phyloP scores from a whole-genome alignment of 1,140 invertebrate genomes.

The Colletes gigas region DNA sequence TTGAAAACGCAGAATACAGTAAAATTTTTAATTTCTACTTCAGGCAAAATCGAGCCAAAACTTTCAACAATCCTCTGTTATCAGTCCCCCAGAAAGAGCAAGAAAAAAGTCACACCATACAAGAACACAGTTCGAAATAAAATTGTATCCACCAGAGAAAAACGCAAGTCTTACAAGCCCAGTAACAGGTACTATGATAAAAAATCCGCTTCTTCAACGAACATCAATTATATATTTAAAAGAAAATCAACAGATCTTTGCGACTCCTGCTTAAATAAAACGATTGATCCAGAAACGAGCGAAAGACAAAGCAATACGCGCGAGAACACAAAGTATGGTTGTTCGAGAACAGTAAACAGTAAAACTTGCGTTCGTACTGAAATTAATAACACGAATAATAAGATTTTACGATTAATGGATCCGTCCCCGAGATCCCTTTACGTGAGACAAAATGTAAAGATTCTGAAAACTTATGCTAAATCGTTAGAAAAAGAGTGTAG shows the following conservation, averaged over 20 bases:
- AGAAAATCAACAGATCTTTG: slow-evolving; percentile 1
- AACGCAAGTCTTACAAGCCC: slow-evolving; percentile 66
- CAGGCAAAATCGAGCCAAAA: slow-evolving; percentile 64
- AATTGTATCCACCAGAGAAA: slow-evolving; percentile 55
- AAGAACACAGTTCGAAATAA: slow-evolving; percentile 33
- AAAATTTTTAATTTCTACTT: slow-evolving; percentile 7
- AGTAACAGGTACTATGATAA: slow-evolving; percentile 69
- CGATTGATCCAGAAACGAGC: neutral
- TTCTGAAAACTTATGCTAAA: slow-evolving; percentile 40
- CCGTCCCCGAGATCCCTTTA: slow-evolving; percentile 54
- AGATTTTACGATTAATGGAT: slow-evolving; percentile 47
- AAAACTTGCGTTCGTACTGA: neutral
- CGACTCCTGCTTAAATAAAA: slow-evolving; percentile 10
- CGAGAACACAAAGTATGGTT: neutral
- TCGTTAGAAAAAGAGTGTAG: slow-evolving; percentile 30
- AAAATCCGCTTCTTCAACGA: slow-evolving; percentile 24
- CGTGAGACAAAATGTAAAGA: slow-evolving; percentile 54
- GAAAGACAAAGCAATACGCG: neutral
- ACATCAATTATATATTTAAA: slow-evolving; percentile 8
- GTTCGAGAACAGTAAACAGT: slow-evolving; percentile 1
- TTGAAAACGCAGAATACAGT: too few species aligned
- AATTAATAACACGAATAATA: slow-evolving; percentile 6
- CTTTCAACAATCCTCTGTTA: slow-evolving; percentile 71
- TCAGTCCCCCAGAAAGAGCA: slow-evolving; percentile 43
- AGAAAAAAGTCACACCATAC: slow-evolving; percentile 1